phyloP scores from a whole-genome alignment of 2,888 invertebrate species.

The Philereme transversata region DNA sequence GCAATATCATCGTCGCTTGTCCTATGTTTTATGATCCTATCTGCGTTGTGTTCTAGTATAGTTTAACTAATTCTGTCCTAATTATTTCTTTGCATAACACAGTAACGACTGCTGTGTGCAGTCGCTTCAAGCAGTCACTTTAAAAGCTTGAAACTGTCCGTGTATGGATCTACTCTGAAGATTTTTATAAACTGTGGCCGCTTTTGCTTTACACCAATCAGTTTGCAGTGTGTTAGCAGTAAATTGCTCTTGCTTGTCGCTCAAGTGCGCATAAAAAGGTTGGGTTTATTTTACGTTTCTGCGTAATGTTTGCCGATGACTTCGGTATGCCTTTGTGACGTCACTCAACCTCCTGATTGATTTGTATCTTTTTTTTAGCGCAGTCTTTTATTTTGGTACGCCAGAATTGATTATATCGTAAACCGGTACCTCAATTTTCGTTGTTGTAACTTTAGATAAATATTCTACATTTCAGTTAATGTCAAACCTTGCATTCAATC shows the following conservation, averaged over 20 bases:
- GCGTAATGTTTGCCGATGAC: slow-evolving; percentile 44
- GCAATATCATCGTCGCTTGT: no score
- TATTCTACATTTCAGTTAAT: no score
- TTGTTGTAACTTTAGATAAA: no score
- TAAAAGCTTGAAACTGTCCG: neutral
- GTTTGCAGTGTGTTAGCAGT: slow-evolving; percentile 45
- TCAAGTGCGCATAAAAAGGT: slow-evolving; percentile 61
- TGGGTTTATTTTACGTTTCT: slow-evolving; percentile 44
- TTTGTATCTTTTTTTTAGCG: slow-evolving; percentile 35
- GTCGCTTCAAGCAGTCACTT: no score
- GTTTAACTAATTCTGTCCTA: no score
- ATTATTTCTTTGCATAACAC: no score
- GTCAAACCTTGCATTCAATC: no score
- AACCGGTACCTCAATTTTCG: no score
- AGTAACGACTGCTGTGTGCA: no score
- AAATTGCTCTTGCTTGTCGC: slow-evolving; percentile 66
- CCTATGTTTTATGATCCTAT: no score
- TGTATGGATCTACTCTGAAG: neutral
- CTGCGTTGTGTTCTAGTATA: no score
- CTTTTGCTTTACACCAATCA: slow-evolving; percentile 31
- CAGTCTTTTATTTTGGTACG: slow-evolving; percentile 20
- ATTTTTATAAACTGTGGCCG: neutral
- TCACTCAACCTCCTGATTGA: slow-evolving; percentile 42
- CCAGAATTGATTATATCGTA: no score
- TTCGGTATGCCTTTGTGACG: slow-evolving; percentile 55